Percentiles rank a stretch among this genome's conserved stretches.
Conservation (phyloP, 2,888 invertebrate genomes). For the Rotaria socialis region DNA sequence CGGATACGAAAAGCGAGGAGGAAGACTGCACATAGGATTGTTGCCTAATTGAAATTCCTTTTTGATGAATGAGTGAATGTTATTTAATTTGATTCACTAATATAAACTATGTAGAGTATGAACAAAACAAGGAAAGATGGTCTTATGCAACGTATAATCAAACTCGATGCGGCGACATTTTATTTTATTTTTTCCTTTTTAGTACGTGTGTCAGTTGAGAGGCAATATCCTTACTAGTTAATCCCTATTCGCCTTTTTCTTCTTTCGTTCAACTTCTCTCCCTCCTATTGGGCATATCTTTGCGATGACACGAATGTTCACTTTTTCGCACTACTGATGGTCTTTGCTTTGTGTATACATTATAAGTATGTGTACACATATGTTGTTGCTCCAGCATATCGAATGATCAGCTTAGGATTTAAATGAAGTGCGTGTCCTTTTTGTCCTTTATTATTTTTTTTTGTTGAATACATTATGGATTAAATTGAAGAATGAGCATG, state of each 20-base stretch:
- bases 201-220: slow-evolving; percentile 1
- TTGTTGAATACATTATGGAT: slow-evolving; percentile 1
- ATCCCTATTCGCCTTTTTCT: background rate
- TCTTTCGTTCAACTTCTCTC: slow-evolving; percentile 14
- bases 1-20: background rate
- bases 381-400: background rate
- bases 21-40: background rate
- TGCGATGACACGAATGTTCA: background rate
- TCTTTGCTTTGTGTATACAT: background rate
- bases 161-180: slow-evolving; percentile 1
- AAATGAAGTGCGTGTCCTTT: background rate
- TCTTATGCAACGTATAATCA: background rate
- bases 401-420: background rate
- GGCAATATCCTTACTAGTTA: slow-evolving; percentile 26
- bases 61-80: background rate
- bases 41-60: background rate
- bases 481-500: background rate
- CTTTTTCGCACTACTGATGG: background rate
- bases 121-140: background rate
- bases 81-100: background rate
- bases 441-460: too few relatives aligned
- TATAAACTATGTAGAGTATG: background rate
- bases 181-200: slow-evolving; percentile 3
- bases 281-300: background rate
- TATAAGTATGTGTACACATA: background rate